phyloP scores from a whole-genome alignment of 2,888 invertebrate species.

The Bimastos eiseni region DNA sequence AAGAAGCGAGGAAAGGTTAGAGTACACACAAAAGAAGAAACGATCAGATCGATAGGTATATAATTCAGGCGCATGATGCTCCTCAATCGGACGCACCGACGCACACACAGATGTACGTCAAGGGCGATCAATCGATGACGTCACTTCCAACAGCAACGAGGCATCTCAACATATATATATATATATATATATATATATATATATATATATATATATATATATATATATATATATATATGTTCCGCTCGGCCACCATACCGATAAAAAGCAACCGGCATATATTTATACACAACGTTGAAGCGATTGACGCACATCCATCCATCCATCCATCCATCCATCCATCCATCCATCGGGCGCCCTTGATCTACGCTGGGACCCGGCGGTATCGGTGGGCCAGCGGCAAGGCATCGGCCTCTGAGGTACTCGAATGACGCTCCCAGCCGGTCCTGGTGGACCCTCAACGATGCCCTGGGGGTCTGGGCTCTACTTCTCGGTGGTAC shows the following conservation, averaged over 20 bases:
- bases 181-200: too few species aligned
- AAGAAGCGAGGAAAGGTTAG: too few species aligned
- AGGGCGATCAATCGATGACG: too few species aligned
- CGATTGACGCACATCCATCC: not conserved
- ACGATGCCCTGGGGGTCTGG: not conserved
- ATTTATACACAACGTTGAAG: not conserved
- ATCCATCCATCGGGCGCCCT: not conserved
- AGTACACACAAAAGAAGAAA: too few species aligned
- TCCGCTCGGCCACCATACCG: not conserved
- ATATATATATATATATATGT: too few species aligned
- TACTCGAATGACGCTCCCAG: not conserved
- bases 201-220: too few species aligned
- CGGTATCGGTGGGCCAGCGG: not conserved
- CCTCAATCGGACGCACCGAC: too few species aligned
- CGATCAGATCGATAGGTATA: too few species aligned
- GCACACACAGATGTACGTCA: too few species aligned
- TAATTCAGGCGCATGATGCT: too few species aligned
- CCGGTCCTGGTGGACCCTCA: not conserved
- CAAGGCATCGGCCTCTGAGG: not conserved
- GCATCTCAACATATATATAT: too few species aligned
- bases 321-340: not conserved
- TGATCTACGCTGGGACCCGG: not conserved
- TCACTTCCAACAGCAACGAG: too few species aligned
- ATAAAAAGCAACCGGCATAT: not conserved
- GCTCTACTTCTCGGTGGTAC: not conserved